A percentile compares a stretch with the other conserved stretches of the same genome.
phyloP scores from a whole-genome alignment of 2,113 vertebrate genomes.

The Serilophus lunatus region DNA sequence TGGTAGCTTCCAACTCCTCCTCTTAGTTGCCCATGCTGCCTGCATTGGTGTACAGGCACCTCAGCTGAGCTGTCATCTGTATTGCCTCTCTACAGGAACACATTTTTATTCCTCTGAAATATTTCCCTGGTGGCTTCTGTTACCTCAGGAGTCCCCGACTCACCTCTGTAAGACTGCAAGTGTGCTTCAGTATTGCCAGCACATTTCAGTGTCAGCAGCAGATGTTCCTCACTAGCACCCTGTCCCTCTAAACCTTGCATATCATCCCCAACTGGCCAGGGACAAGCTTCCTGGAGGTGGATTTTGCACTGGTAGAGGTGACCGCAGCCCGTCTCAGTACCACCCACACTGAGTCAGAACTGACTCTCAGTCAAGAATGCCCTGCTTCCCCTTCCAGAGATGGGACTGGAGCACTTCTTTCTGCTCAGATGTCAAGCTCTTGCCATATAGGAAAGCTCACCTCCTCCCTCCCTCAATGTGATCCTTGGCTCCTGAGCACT shows the following conservation, averaged over 20 bases:
- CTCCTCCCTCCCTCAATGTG: rapidly evolving
- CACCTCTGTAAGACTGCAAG: neutral
- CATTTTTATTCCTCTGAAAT: neutral
- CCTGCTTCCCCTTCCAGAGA: rapidly evolving
- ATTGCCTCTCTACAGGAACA: neutral
- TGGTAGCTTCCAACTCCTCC: neutral
- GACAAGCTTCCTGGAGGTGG: rapidly evolving
- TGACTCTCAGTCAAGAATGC: neutral
- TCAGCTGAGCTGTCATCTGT: neutral
- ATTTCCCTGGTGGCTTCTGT: neutral
- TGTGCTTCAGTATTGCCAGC: rapidly evolving
- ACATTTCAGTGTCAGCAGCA: neutral
- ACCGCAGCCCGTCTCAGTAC: too few species aligned
- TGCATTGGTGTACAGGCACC: rapidly evolving
- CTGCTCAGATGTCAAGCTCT: neutral
- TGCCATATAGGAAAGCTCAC: neutral
- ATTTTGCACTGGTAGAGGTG: neutral
- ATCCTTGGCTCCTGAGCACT: neutral
- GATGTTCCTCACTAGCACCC: too few species aligned
- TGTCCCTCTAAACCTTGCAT: neutral
- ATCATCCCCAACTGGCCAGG: neutral
- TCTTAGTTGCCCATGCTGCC: rapidly evolving
- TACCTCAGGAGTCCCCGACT: neutral
- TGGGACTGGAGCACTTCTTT: neutral
- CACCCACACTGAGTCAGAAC: rapidly evolving